Percentiles rank a stretch among this genome's conserved stretches.
Conservation (phyloP, 1,140 invertebrate genomes). For the Drosophila aff. region DNA sequence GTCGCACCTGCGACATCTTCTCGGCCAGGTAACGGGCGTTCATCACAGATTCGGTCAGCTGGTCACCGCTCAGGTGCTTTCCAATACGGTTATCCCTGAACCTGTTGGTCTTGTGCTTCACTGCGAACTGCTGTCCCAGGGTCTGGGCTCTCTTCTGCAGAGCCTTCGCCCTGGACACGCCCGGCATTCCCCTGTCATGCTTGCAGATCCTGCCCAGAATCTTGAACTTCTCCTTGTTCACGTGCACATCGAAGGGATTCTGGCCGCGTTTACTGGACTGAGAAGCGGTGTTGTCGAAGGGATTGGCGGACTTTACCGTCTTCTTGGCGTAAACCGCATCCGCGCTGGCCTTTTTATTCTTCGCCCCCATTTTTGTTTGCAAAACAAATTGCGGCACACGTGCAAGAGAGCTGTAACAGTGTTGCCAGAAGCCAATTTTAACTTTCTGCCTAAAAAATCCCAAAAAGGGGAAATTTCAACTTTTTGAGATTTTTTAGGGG, state of each 20-base stretch:
- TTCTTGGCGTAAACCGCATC: conserved; percentile 86
- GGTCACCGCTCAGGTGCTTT: conserved; percentile 82
- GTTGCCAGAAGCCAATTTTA: no score
- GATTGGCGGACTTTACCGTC: conserved; percentile 56
- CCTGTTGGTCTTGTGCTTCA: conserved; percentile 93
- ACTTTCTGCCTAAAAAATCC: no score
- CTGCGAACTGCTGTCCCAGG: conserved; percentile 92
- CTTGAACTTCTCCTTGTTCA: conserved; percentile 94
- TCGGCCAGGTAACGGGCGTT: conserved; percentile 93
- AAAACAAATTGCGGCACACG: conserved; percentile 52
- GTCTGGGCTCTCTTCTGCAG: conserved; percentile 94
- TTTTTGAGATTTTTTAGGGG: no score
- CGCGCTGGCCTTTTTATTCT: conserved; percentile 85
- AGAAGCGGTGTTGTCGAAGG: conserved; percentile 61
- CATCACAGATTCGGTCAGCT: conserved; percentile 94
- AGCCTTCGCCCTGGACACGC: conserved; percentile 93
- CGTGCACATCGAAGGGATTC: conserved; percentile 95
- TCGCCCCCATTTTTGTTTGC: conserved; percentile 61
- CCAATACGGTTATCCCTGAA: conserved; percentile 95
- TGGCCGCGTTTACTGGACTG: conserved; percentile 75
- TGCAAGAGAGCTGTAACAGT: conserved; percentile 11
- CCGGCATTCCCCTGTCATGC: conserved; percentile 93
- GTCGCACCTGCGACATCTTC: conserved; percentile 88
- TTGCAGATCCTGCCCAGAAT: conserved; percentile 93
- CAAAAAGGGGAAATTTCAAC: no score